Conservation (phyloP, 2,113 vertebrate genomes). For the Mesocricetus auratus region DNA sequence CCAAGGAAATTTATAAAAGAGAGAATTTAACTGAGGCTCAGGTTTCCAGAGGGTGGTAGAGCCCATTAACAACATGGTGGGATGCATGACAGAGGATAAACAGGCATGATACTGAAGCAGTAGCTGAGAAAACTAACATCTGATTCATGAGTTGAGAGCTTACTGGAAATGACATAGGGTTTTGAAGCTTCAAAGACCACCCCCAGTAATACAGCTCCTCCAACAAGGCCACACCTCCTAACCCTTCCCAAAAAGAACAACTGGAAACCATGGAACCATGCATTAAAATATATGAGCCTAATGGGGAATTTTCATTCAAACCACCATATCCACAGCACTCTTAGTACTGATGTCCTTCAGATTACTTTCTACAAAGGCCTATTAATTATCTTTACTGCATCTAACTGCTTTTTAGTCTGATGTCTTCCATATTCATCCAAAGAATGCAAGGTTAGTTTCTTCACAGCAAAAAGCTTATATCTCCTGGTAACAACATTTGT, state of each 20-base stretch:
- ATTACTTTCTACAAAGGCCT: neutral
- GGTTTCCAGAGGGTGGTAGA: neutral
- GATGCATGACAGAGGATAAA: neutral
- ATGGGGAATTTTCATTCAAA: neutral
- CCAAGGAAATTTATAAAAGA: neutral
- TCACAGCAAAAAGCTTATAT: neutral
- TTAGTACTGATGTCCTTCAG: neutral
- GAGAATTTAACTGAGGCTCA: neutral
- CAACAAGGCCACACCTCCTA: neutral
- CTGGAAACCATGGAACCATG: neutral
- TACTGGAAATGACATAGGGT: neutral
- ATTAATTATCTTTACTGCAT: neutral
- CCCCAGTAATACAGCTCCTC: neutral
- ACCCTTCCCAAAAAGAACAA: neutral
- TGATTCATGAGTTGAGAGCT: neutral
- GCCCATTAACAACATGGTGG: neutral
- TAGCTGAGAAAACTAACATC: neutral
- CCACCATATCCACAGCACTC: neutral
- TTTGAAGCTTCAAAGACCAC: neutral
- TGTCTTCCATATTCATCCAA: neutral
- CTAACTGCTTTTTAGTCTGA: neutral
- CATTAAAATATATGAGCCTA: neutral
- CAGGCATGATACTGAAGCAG: neutral
- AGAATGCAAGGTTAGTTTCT: neutral
- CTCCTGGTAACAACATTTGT: neutral